phyloP scores from a whole-genome alignment of 2,888 invertebrate genomes.

The Agapostemon virescens region DNA sequence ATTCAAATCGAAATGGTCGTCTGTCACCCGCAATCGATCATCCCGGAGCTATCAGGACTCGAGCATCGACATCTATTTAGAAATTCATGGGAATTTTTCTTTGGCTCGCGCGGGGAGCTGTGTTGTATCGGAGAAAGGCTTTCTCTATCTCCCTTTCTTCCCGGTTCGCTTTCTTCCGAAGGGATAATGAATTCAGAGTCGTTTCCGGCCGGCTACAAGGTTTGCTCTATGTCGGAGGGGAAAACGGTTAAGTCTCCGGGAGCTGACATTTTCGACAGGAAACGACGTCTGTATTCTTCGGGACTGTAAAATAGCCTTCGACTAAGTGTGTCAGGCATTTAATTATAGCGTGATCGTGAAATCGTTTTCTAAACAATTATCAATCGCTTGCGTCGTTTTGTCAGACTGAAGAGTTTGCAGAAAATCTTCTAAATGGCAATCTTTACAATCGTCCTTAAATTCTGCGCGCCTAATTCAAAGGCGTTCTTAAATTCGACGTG shows the following conservation, averaged over 20 bases:
- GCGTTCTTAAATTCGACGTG: no score
- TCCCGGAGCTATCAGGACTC: neutral
- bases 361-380: no score
- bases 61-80: neutral
- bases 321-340: neutral
- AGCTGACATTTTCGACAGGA: neutral
- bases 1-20: neutral
- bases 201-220: neutral
- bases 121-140: neutral
- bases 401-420: no score
- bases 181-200: neutral
- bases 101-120: neutral
- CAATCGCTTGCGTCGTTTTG: no score
- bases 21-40: constrained; percentile 2
- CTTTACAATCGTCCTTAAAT: no score
- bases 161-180: neutral
- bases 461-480: no score
- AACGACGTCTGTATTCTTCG: neutral
- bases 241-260: neutral
- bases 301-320: neutral
- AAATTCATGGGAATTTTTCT: constrained; percentile 4
- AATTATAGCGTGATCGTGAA: no score
- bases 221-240: neutral
- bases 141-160: neutral
- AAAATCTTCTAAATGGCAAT: no score